Evolutionary conservation across 2,797 vertebrate species (phyloP).

Genomic region (Leptatherina wallacei): DNA sequence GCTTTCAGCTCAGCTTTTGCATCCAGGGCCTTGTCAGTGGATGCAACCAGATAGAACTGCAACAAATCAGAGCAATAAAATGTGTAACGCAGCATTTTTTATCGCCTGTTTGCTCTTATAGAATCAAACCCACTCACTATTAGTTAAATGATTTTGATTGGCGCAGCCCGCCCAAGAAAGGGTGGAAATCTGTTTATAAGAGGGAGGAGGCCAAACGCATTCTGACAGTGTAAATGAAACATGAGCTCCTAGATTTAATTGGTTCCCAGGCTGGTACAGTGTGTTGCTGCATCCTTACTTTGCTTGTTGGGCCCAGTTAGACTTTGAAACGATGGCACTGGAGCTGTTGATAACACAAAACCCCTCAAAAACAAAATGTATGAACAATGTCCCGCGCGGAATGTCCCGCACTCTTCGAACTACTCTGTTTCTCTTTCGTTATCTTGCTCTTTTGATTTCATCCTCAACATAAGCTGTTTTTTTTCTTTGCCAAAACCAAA

Average conservation of each 20-base stretch:
- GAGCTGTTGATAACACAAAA: background rate
- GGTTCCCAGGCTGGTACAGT: background rate
- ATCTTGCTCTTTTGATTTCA: background rate
- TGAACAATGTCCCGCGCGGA: too few species aligned
- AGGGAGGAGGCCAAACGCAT: background rate
- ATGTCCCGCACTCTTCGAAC: too few species aligned
- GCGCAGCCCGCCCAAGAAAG: background rate
- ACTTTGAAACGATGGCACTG: background rate
- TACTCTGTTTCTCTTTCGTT: background rate
- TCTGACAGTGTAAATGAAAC: conserved; percentile 1
- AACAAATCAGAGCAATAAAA: background rate
- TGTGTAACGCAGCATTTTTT: background rate
- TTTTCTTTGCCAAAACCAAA: background rate
- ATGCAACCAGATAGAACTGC: background rate
- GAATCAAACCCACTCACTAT: background rate
- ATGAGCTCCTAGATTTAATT: background rate
- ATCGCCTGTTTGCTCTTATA: background rate
- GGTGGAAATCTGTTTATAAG: background rate
- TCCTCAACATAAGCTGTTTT: background rate
- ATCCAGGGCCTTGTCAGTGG: too few species aligned
- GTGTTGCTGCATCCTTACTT: background rate
- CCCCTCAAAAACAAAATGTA: background rate
- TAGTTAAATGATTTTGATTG: background rate
- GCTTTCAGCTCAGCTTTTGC: background rate
- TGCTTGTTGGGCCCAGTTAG: background rate